These are phyloP conservation scores for Pammene fasciana DNA, from an alignment of 2,888 invertebrate species.

Conservation along the genomic window DNA sequence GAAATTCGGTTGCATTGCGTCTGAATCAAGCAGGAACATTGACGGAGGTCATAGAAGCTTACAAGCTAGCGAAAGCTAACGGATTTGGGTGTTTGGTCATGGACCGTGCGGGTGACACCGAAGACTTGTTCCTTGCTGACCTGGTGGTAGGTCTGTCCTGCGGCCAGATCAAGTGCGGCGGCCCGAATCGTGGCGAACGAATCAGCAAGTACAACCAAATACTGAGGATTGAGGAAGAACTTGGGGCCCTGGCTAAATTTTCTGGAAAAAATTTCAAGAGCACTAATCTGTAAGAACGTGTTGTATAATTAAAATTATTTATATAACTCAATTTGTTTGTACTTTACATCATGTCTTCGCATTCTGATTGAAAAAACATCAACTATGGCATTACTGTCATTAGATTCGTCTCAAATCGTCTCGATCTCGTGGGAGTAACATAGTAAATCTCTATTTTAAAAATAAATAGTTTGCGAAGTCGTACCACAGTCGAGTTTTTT, in stretches of 20 bases:
- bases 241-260: slow-evolving; percentile 94
- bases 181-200: slow-evolving; percentile 97
- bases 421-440: no score
- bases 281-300: slow-evolving; percentile 56
- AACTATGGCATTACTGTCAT: no score
- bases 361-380: no score
- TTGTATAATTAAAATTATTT: neutral
- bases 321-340: neutral
- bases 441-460: no score
- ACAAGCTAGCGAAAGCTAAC: slow-evolving; percentile 96
- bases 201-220: slow-evolving; percentile 99
- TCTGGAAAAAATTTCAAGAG: slow-evolving; percentile 97
- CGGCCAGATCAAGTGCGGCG: slow-evolving; percentile 99
- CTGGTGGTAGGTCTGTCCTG: slow-evolving; percentile 98
- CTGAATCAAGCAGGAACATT: slow-evolving; percentile 99
- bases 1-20: slow-evolving; percentile 95
- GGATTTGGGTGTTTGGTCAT: slow-evolving; percentile 89
- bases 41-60: slow-evolving; percentile 97
- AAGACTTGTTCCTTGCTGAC: slow-evolving; percentile 98
- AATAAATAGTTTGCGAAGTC: no score
- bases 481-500: no score
- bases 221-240: slow-evolving; percentile 97
- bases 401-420: no score
- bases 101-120: slow-evolving; percentile 96
- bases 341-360: neutral